phyloP scores from a whole-genome alignment of 2,113 vertebrate species.

The Colistium nudipinnis region DNA sequence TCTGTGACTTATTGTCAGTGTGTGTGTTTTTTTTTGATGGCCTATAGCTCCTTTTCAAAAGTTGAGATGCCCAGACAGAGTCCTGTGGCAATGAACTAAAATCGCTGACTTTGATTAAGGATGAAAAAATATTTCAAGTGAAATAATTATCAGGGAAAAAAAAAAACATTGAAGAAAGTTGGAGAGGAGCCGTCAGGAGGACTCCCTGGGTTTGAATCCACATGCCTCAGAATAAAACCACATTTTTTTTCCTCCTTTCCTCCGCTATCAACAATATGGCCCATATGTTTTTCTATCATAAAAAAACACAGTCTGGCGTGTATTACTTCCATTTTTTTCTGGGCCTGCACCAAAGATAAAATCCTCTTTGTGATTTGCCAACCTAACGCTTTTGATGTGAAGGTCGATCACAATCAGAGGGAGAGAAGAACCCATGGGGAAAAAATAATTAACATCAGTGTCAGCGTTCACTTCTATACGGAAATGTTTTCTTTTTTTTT shows the following conservation, averaged over 20 bases:
- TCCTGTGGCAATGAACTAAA: not conserved
- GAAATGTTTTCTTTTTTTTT: no score
- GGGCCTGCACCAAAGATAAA: not conserved
- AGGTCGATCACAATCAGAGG: no score
- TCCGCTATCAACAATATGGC: not conserved
- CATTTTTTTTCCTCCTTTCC: not conserved
- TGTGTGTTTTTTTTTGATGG: not conserved
- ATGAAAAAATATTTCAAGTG: not conserved
- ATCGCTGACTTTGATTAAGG: not conserved
- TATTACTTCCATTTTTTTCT: not conserved
- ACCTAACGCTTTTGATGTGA: not conserved
- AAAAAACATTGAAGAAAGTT: not conserved
- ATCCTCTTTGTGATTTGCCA: not conserved
- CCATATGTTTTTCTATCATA: not conserved
- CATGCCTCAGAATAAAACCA: not conserved
- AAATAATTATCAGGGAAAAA: not conserved
- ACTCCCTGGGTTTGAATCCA: no score
- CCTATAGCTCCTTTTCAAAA: no score
- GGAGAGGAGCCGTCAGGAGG: not conserved
- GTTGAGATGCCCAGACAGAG: not conserved
- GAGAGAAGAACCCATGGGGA: no score
- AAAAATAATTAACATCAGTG: no score
- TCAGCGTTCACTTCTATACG: not conserved
- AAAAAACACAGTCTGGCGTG: not conserved
- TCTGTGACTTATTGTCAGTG: constrained; percentile 2